A percentile compares a stretch with the other conserved stretches of the same genome.
Evolutionary conservation across 2,113 vertebrate genomes (phyloP).

Genomic region (Tapirus terrestris): DNA sequence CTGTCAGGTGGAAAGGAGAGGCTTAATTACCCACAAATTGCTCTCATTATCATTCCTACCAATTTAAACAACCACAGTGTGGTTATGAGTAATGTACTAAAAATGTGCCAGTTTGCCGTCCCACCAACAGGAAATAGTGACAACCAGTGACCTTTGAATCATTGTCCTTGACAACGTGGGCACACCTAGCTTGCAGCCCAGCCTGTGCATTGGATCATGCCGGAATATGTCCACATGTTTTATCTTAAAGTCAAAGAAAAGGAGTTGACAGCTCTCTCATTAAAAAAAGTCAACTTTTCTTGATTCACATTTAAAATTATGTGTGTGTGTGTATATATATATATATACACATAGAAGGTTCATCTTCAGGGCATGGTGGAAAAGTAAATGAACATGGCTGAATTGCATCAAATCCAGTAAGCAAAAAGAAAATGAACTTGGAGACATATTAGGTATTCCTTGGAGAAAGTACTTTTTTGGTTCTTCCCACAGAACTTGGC

Average conservation of each 20-base stretch:
- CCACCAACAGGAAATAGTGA: not conserved
- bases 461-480: not conserved
- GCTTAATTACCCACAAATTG: constrained; percentile 76
- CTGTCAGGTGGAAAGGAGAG: constrained; percentile 70
- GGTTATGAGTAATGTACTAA: constrained; percentile 67
- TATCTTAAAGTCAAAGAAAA: not conserved
- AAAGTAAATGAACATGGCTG: not conserved
- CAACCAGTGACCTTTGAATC: not conserved
- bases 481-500: not conserved
- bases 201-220: not conserved
- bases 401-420: not conserved
- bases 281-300: not conserved
- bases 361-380: not conserved
- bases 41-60: constrained; percentile 68
- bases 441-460: not conserved
- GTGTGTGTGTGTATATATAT: too few relatives aligned
- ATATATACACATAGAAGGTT: not conserved
- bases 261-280: not conserved
- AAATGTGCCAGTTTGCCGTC: constrained; percentile 44
- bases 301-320: not conserved
- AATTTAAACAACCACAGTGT: constrained; percentile 55
- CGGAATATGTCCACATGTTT: not conserved
- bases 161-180: not conserved
- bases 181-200: not conserved
- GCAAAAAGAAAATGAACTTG: not conserved